phyloP scores from a whole-genome alignment of 2,888 invertebrate genomes.

The Rhimphoctona megacephalus region DNA sequence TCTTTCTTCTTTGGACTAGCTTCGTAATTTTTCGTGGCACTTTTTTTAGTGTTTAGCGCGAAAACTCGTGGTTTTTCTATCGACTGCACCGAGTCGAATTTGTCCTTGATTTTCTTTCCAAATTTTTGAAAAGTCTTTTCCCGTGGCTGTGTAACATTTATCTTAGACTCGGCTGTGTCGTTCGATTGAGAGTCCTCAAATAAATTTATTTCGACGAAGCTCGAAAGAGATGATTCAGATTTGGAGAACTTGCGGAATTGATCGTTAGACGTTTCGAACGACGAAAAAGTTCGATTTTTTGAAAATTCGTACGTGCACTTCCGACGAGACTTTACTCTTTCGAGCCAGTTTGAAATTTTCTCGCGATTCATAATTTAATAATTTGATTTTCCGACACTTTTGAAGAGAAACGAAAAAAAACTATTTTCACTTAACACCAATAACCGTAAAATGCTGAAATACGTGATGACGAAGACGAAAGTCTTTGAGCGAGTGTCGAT shows the following conservation, averaged over 20 bases:
- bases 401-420: neutral
- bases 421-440: neutral
- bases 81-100: neutral
- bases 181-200: conserved; percentile 22
- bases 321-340: conserved; percentile 22
- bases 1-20: neutral
- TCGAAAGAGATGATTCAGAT: conserved; percentile 13
- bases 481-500: neutral
- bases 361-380: conserved; percentile 28
- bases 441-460: neutral
- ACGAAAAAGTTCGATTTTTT: neutral
- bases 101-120: neutral
- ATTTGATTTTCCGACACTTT: neutral
- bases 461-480: neutral
- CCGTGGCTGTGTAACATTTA: neutral
- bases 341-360: conserved; percentile 38
- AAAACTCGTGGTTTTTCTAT: neutral
- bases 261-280: neutral
- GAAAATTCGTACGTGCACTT: neutral
- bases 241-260: neutral
- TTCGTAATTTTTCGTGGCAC: neutral
- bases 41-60: neutral
- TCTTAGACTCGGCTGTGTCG: neutral
- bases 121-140: neutral
- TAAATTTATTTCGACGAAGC: conserved; percentile 14